phyloP scores from a whole-genome alignment of 2,888 invertebrate species.

The Halocaridina rubra region DNA sequence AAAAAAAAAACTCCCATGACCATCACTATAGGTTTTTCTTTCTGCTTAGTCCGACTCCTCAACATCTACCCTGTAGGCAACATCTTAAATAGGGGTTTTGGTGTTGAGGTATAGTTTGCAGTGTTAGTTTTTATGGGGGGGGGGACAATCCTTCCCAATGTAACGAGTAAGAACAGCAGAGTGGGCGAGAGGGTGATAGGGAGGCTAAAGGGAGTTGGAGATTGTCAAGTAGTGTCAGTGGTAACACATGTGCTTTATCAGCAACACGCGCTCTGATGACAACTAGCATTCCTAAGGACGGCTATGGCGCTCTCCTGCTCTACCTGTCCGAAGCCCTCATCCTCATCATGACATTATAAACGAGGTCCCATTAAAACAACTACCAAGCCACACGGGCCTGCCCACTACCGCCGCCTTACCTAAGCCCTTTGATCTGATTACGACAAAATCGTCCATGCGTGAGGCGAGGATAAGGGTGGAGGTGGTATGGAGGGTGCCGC shows the following conservation, averaged over 20 bases:
- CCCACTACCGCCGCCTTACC: conserved; percentile 46
- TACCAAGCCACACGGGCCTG: conserved; percentile 61
- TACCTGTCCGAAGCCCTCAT: conserved; percentile 57
- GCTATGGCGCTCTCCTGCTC: conserved; percentile 31
- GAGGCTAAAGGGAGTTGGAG: conserved; percentile 3
- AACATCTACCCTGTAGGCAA: neutral
- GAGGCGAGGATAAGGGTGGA: conserved; percentile 37
- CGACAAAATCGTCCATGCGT: conserved; percentile 16
- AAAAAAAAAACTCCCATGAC: too few species aligned
- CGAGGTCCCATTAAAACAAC: conserved; percentile 63
- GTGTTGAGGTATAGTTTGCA: neutral
- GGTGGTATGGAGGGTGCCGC: conserved; percentile 32
- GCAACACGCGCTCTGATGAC: conserved; percentile 56
- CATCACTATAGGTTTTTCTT: too few species aligned
- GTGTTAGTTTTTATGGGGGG: neutral
- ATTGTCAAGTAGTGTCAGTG: conserved; percentile 12
- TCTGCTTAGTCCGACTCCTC: too few species aligned
- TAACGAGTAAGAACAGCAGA: neutral
- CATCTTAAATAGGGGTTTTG: neutral
- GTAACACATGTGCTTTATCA: conserved; percentile 52
- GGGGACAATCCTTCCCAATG: neutral
- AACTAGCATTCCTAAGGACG: conserved; percentile 52
- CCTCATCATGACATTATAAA: conserved; percentile 63
- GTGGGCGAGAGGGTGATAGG: neutral
- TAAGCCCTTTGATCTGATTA: conserved; percentile 27